A percentile compares a stretch with the other conserved stretches of the same genome.
Evolutionary conservation across 2,113 vertebrate species (phyloP).

Genomic region (Labeo rohita): DNA sequence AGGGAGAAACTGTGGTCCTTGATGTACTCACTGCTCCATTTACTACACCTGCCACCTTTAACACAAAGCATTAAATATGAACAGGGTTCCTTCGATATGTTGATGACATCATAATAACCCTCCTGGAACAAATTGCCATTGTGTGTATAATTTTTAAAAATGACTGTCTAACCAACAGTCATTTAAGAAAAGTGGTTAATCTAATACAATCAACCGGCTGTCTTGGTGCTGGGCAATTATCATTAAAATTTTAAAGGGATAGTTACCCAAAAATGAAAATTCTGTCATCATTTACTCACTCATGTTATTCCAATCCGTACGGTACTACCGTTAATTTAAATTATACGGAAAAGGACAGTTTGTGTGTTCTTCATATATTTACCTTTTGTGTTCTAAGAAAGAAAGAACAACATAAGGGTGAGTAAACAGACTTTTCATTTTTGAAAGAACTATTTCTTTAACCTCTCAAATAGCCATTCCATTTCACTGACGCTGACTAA

Average conservation of each 20-base stretch:
- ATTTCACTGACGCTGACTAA: slow-evolving; percentile 47
- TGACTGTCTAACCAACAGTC: background rate
- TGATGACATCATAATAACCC: background rate
- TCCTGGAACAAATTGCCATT: background rate
- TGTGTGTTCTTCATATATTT: background rate
- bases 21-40: slow-evolving; percentile 55
- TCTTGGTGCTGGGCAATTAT: background rate
- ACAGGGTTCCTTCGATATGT: background rate
- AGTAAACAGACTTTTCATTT: background rate
- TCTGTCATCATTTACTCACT: background rate
- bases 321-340: too few relatives aligned
- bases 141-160: background rate
- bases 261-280: background rate
- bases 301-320: background rate
- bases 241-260: background rate
- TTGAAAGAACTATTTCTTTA: background rate
- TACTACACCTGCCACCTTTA: slow-evolving; percentile 1
- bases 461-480: slow-evolving; percentile 48
- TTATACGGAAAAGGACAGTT: too few relatives aligned
- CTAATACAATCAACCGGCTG: background rate
- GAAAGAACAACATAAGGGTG: too few relatives aligned
- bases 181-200: background rate
- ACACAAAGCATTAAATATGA: background rate
- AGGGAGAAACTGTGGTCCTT: slow-evolving; percentile 26
- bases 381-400: background rate